A percentile compares a stretch with the other conserved stretches of the same genome.
These are phyloP conservation scores for Cephus cinctus DNA, from an alignment of 1,140 invertebrate genomes.

Conservation along the genomic window DNA sequence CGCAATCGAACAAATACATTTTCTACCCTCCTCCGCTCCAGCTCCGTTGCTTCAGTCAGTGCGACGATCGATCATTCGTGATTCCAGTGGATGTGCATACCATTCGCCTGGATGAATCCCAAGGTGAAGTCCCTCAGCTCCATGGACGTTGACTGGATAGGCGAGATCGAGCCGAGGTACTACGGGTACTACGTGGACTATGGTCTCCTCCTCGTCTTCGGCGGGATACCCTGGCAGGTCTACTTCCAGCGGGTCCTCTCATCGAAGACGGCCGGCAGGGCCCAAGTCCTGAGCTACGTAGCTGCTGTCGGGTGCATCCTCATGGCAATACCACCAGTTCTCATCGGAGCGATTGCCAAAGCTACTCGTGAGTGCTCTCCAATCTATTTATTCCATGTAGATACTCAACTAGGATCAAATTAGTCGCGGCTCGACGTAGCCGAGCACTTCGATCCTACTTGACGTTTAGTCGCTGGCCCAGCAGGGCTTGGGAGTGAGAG, in stretches of 20 bases:
- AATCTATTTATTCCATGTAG: no score
- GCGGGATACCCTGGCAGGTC: constrained; percentile 98
- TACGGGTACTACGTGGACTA: constrained; percentile 88
- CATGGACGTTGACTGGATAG: constrained; percentile 90
- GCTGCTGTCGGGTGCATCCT: constrained; percentile 93
- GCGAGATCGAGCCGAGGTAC: constrained; percentile 69
- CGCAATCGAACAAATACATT: no score
- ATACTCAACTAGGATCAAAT: constrained; percentile 45
- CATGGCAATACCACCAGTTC: constrained; percentile 94
- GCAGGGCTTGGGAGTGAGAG: constrained; percentile 8
- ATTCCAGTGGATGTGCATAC: constrained; percentile 91
- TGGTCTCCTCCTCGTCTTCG: constrained; percentile 89
- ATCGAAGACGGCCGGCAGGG: constrained; percentile 88
- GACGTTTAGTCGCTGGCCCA: constrained; percentile 40
- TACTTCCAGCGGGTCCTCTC: constrained; percentile 98
- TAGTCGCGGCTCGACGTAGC: constrained; percentile 33
- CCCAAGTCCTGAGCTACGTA: constrained; percentile 94
- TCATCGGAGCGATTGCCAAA: constrained; percentile 95
- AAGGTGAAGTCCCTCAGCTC: constrained; percentile 76
- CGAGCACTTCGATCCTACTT: constrained; percentile 38
- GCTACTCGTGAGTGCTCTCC: constrained; percentile 80
- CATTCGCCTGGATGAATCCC: constrained; percentile 88
- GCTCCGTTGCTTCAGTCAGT: background rate
- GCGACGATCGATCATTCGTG: constrained; percentile 14
- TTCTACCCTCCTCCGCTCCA: background rate